Evolutionary conservation across 1,140 invertebrate species (phyloP), one percentile per base, ranked within the genome.

Genomic region (Drosophila azteca): DNA sequence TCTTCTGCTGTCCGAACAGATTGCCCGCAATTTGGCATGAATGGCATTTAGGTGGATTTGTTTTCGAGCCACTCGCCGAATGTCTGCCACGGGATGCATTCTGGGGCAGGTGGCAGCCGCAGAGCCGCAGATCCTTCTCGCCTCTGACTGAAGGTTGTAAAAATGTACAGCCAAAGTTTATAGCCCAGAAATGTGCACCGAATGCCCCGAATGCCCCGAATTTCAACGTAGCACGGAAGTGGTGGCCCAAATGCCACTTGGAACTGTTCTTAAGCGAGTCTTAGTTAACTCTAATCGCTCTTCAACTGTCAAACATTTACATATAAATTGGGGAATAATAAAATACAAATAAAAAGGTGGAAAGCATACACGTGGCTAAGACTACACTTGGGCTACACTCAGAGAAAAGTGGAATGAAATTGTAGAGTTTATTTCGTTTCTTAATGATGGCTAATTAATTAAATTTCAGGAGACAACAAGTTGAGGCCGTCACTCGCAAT

Each of bases 11-110:
- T 46, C 41, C 59, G 22, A 35, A 65, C 58, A 87, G 83, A 88
- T 87, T 79, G 83, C 61, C 58, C 63, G 83, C 83, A 76, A 87
- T 88, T 88, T 79, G 68, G 58, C 69, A 82, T 79, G 79, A 88
- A 79, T 88, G 79, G 50, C 83, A 61, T 88, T 88, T 88, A 70
- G 79, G 51, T 49, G 67, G 66, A 78, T 71, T 72, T 82, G 53
- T 53, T 46, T 73, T 52, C 44, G 13, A 24, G 2, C 24, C 48
- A 15, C 13, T 11, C 29, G 3, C 0, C 24, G 44, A 79, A 76
- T 64, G 57, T 29, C 35, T 54, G 63, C 43, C 67, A 2, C 52
- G 53, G 81, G 58, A 73, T 85, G 81, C 77, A 80, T 60, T 68
- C 59, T 11, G 1, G n/a, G 8, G 13, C 35, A 53, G 51, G 54